Percentiles rank a stretch among this genome's conserved stretches.
Conservation (phyloP, 2,113 vertebrate genomes). For the Perccottus glenii region DNA sequence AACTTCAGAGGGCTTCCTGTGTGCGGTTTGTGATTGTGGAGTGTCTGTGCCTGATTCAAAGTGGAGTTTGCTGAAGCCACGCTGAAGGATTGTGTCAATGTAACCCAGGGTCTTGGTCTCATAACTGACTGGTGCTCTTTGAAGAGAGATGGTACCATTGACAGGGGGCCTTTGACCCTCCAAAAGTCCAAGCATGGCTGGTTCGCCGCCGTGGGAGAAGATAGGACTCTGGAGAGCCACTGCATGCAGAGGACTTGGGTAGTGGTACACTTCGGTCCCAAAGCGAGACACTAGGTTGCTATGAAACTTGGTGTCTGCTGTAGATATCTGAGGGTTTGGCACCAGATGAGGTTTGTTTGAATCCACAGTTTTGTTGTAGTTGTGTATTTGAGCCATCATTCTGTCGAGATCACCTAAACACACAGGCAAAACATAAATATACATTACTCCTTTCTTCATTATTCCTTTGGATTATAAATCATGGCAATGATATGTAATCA, state of each 20-base stretch:
- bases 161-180: constrained; percentile 35
- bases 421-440: constrained; percentile 20
- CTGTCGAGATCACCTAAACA: constrained; percentile 89
- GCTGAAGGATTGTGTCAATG: constrained; percentile 84
- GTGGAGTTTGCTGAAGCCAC: constrained; percentile 72
- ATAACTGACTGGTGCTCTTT: constrained; percentile 27
- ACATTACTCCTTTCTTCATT: constrained; percentile 15
- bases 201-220: constrained; percentile 77
- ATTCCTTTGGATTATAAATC: neutral
- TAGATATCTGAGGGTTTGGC: constrained; percentile 54
- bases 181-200: constrained; percentile 13
- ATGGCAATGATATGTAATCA: constrained; percentile 18
- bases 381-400: constrained; percentile 63
- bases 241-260: constrained; percentile 93
- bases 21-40: constrained; percentile 26
- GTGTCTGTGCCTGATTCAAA: constrained; percentile 49
- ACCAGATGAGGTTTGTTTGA: constrained; percentile 54
- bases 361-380: constrained; percentile 70
- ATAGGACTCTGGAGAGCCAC: constrained; percentile 95
- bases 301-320: constrained; percentile 85
- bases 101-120: constrained; percentile 78
- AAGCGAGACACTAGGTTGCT: constrained; percentile 84
- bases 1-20: constrained; percentile 39
- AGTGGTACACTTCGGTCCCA: constrained; percentile 88
- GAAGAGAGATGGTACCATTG: constrained; percentile 32